These are phyloP conservation scores for Jacana jacana DNA, from an alignment of 2,113 vertebrate genomes.

Conservation along the genomic window DNA sequence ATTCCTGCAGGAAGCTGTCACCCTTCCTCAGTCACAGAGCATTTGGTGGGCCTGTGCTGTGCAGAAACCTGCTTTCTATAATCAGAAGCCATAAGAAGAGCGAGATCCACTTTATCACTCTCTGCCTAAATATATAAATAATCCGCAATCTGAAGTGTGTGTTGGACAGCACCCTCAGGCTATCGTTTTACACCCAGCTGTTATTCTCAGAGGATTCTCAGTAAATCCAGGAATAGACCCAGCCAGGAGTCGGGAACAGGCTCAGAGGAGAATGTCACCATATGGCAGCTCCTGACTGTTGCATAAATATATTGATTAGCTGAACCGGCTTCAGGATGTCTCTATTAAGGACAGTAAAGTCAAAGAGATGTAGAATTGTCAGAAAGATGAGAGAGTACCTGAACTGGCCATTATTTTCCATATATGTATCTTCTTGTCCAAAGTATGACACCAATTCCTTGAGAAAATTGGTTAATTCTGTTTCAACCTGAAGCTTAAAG, in stretches of 20 bases:
- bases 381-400: background rate
- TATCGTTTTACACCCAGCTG: conserved; percentile 70
- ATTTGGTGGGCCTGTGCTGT: background rate
- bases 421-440: background rate
- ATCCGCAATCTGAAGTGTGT: conserved; percentile 47
- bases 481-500: background rate
- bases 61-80: background rate
- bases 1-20: background rate
- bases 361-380: background rate
- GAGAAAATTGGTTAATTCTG: background rate
- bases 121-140: conserved; percentile 65
- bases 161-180: conserved; percentile 62
- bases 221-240: conserved; percentile 63
- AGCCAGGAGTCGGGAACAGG: conserved; percentile 33
- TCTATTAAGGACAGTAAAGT: conserved; percentile 1
- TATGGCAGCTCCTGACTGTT: conserved; percentile 57
- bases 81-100: background rate
- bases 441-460: rapidly evolving
- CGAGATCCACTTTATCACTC: background rate
- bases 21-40: background rate
- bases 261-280: conserved; percentile 60
- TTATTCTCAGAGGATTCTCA: conserved; percentile 65
- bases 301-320: conserved; percentile 63
- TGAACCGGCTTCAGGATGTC: conserved; percentile 25
- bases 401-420: background rate